phyloP scores from a whole-genome alignment of 2,113 vertebrate species.

The Festucalex cinctus region DNA sequence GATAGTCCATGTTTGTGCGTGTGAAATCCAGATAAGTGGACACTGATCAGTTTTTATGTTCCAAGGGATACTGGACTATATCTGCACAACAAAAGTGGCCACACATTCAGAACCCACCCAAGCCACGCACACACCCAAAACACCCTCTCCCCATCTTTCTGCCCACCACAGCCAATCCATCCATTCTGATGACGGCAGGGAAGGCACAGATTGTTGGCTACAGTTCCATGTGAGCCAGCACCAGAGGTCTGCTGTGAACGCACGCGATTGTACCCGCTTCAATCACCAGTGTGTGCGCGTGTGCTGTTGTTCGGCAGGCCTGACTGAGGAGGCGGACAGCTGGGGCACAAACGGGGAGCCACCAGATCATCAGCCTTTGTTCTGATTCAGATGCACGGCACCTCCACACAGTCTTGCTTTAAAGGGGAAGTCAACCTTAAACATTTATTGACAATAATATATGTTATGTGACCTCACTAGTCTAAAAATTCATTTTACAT shows the following conservation, averaged over 20 bases:
- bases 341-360: conserved; percentile 51
- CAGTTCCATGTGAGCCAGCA: conserved; percentile 30
- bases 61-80: conserved; percentile 8
- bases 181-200: conserved; percentile 32
- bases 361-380: conserved; percentile 50
- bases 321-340: conserved; percentile 55
- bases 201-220: conserved; percentile 42
- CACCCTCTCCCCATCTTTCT: conserved; percentile 40
- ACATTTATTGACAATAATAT: no score
- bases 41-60: conserved; percentile 2
- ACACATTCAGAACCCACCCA: conserved; percentile 41
- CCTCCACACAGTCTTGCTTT: not conserved
- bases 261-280: conserved; percentile 29
- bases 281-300: conserved; percentile 13
- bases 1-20: not conserved
- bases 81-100: conserved; percentile 17
- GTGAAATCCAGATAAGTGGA: not conserved
- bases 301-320: conserved; percentile 53
- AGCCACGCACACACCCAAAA: conserved; percentile 26
- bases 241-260: conserved; percentile 37
- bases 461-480: no score
- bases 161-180: conserved; percentile 44
- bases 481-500: no score
- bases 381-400: conserved; percentile 35
- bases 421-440: no score